Conservation (phyloP, 2,113 vertebrate genomes). For the Varanus salvator region DNA sequence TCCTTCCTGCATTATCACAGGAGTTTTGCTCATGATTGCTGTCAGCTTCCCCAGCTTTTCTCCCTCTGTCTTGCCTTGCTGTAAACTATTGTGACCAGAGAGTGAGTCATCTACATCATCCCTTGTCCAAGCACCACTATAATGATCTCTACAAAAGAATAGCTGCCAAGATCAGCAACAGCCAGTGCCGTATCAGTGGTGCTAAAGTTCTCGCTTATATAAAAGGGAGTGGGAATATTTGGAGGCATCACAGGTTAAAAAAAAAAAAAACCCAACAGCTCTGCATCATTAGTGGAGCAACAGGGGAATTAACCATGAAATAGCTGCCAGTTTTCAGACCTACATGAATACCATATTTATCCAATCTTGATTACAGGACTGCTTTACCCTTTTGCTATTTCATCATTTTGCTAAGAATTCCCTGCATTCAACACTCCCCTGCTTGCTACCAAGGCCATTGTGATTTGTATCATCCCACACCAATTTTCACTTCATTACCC, state of each 20-base stretch:
- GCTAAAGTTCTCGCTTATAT: conserved; percentile 53
- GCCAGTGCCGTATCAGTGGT: conserved; percentile 57
- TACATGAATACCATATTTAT: not conserved
- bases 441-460: not conserved
- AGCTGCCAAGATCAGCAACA: conserved; percentile 56
- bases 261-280: conserved; percentile 40
- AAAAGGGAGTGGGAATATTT: conserved; percentile 43
- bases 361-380: not conserved
- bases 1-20: conserved; percentile 57
- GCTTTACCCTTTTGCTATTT: not conserved
- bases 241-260: conserved; percentile 40
- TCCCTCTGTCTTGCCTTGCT: conserved; percentile 59
- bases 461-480: not conserved
- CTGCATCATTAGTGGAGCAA: conserved; percentile 26
- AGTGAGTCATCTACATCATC: conserved; percentile 69
- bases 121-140: conserved; percentile 49
- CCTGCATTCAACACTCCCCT: not conserved
- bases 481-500: not conserved
- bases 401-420: not conserved
- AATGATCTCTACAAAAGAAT: conserved; percentile 55
- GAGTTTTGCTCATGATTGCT: conserved; percentile 54
- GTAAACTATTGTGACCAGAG: conserved; percentile 66
- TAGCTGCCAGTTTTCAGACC: conserved; percentile 40
- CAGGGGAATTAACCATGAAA: conserved; percentile 46
- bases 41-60: conserved; percentile 55